phyloP scores from a whole-genome alignment of 2,797 vertebrate species.

The Sebastes trivittatus region DNA sequence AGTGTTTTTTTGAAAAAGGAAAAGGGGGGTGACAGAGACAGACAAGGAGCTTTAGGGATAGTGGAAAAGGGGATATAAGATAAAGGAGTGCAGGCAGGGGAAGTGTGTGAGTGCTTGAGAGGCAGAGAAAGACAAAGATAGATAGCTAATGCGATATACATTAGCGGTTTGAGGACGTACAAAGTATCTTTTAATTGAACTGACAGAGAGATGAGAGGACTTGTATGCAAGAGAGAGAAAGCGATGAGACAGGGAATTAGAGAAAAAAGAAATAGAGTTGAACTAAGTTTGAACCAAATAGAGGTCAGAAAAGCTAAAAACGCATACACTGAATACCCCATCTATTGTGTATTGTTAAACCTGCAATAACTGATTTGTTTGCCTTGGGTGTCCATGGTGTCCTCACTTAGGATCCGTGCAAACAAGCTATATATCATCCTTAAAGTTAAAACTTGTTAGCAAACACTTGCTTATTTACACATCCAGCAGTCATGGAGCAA shows the following conservation, averaged over 20 bases:
- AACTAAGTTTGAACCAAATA: neutral
- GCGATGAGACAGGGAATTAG: neutral
- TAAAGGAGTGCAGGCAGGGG: constrained; percentile 32
- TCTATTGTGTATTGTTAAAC: neutral
- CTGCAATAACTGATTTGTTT: neutral
- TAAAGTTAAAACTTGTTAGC: neutral
- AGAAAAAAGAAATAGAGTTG: neutral
- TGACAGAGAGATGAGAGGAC: neutral
- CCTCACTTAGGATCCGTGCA: neutral
- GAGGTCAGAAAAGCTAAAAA: neutral
- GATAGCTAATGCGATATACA: constrained; percentile 17
- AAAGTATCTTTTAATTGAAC: constrained; percentile 23
- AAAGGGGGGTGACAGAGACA: constrained; percentile 42
- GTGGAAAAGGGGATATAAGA: constrained; percentile 68
- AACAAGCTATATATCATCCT: neutral
- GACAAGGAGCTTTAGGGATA: constrained; percentile 37
- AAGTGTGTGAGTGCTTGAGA: constrained; percentile 15
- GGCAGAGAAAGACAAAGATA: constrained; percentile 17
- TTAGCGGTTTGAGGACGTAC: constrained; percentile 14
- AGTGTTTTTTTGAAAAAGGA: constrained; percentile 44
- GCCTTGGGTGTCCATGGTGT: neutral
- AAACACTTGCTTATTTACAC: no score
- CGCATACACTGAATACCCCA: neutral
- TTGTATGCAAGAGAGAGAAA: neutral
- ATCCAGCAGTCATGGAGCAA: no score